Evolutionary conservation across 1,140 invertebrate genomes (phyloP), one percentile per base, ranked within the genome.

Genomic region (Philopotamus ludificatus): DNA sequence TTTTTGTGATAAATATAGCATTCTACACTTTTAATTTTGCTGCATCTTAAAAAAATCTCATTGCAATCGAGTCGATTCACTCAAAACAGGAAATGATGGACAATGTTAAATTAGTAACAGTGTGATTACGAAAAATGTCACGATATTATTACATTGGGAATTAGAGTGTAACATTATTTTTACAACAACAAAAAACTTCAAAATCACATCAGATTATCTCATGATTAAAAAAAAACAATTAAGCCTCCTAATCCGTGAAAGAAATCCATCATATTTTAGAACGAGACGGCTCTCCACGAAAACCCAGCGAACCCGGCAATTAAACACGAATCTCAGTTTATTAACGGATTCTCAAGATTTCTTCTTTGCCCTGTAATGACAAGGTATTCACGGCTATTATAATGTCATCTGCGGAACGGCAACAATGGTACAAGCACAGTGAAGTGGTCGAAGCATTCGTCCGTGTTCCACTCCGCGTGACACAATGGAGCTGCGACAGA

Each of bases 321-420:
- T 54, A 54, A 54, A 54, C 22, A 26, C 51, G 25, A 54, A 18
- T 25, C 22, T 25, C 20, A 25, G n/a, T 25, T 23, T 54, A 54
- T 26, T 25, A 10, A 12, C 23, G 23, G 10, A 42, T 58, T 58
- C 55, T 44, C 55, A 58, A 21, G 55, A 58, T 44, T 58, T 44
- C 55, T 4, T 58, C 2, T 21, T 12, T 47, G 3, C 28, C 55
- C n/a, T 9, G 57, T 50, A 55, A 42, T 57, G 63, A 34, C 41
- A 2, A 34, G 26, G 25, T 28, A 66, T 66, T 51, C 64, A 59
- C 62, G 41, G 62, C 62, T 63, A 68, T 68, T 68, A 68, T 61
- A 68, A 65, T 68, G 66, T 65, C 66, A 68, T 68, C 66, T 68
- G 50, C 28, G 12, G 20, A 21, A 62, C 44, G 12, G 28, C 28